Percentiles rank a stretch among this genome's conserved stretches.
phyloP scores from a whole-genome alignment of 2,797 vertebrate species.

The Enteromius anoplus region DNA sequence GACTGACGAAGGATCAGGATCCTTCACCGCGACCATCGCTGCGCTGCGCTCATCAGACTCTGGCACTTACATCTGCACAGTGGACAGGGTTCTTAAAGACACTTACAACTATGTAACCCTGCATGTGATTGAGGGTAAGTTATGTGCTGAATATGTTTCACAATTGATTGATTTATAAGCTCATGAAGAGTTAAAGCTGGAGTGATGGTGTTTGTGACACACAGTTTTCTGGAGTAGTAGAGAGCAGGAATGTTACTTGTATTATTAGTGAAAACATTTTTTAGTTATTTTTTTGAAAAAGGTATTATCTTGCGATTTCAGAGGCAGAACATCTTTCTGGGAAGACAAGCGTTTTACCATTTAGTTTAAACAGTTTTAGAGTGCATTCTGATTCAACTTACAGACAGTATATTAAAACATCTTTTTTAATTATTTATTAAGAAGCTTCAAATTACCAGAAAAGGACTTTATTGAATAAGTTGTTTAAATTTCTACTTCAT shows the following conservation, averaged over 20 bases:
- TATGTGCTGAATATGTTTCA: not conserved
- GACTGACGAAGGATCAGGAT: not conserved
- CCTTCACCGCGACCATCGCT: constrained; percentile 62
- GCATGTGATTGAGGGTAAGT: constrained; percentile 62
- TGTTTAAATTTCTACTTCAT: not conserved
- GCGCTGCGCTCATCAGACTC: constrained; percentile 54
- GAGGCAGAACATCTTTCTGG: not conserved
- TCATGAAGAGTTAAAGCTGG: not conserved
- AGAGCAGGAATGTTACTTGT: not conserved
- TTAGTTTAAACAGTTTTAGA: not conserved
- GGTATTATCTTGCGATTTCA: too few species aligned
- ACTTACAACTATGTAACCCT: constrained; percentile 53
- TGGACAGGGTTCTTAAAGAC: constrained; percentile 38
- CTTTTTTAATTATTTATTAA: too few species aligned
- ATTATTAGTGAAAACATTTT: not conserved
- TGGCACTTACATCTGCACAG: constrained; percentile 66
- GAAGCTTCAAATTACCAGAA: not conserved
- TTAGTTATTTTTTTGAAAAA: too few species aligned
- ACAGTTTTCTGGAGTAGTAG: not conserved
- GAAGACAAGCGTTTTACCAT: not conserved
- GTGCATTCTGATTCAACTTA: not conserved
- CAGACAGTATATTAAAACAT: too few species aligned
- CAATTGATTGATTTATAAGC: not conserved
- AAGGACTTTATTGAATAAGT: not conserved
- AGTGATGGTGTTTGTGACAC: not conserved